These are phyloP conservation scores for Sciurus carolinensis DNA, from an alignment of 2,797 vertebrate species.

Conservation along the genomic window DNA sequence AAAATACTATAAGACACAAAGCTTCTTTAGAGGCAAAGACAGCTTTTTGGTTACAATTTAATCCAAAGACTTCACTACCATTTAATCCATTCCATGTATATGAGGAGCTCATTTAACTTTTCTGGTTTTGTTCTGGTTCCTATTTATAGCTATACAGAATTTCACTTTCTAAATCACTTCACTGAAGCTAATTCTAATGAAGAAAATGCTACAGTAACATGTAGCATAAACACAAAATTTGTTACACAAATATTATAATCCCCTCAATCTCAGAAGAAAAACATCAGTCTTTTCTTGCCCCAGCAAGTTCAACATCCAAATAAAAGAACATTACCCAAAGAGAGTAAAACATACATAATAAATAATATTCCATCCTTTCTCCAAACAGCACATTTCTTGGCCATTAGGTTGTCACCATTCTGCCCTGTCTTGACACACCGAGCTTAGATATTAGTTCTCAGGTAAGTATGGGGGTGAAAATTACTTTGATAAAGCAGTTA, in stretches of 20 bases:
- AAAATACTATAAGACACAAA: neutral
- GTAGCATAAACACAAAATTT: slow-evolving; percentile 3
- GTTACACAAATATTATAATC: neutral
- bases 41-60: neutral
- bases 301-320: slow-evolving; percentile 24
- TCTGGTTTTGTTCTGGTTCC: neutral
- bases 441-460: neutral
- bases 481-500: slow-evolving; percentile 5
- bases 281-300: slow-evolving; percentile 34
- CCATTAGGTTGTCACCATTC: neutral
- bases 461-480: neutral
- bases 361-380: neutral
- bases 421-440: neutral
- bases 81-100: neutral
- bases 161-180: neutral
- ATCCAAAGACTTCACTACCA: neutral
- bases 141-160: neutral
- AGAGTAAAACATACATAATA: neutral
- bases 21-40: neutral
- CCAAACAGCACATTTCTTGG: slow-evolving; percentile 7
- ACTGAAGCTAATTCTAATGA: neutral
- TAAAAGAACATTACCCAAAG: slow-evolving; percentile 11
- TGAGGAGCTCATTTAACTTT: neutral
- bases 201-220: slow-evolving; percentile 9
- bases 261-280: slow-evolving; percentile 39